These are phyloP conservation scores for Nicator chloris DNA, from an alignment of 2,113 vertebrate species.

Conservation along the genomic window DNA sequence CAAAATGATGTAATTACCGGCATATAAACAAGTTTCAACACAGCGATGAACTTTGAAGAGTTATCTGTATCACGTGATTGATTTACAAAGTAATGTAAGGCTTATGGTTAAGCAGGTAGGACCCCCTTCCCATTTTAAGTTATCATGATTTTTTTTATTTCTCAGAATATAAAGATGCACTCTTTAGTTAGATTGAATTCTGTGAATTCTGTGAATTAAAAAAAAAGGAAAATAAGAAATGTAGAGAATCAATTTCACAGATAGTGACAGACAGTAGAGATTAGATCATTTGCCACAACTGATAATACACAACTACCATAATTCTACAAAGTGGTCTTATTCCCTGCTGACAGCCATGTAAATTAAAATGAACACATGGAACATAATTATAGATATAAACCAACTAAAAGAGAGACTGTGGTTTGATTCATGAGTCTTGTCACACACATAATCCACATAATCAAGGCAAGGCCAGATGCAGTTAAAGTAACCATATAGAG, in stretches of 20 bases:
- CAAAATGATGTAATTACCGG: neutral
- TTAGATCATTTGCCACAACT: conserved; percentile 19
- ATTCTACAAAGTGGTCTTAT: neutral
- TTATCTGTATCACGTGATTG: neutral
- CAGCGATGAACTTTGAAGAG: neutral
- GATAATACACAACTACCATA: neutral
- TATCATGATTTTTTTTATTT: neutral
- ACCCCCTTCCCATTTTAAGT: neutral
- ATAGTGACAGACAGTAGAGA: neutral
- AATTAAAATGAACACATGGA: conserved; percentile 11
- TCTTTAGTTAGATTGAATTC: neutral
- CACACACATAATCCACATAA: neutral
- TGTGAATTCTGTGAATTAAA: too few relatives aligned
- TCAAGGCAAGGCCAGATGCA: neutral
- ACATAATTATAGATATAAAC: neutral
- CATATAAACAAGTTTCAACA: neutral
- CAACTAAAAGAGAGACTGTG: neutral
- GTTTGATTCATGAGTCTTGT: neutral
- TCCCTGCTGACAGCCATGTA: neutral
- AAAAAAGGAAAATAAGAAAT: neutral
- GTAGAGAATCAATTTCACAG: conserved; percentile 8
- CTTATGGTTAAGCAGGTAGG: neutral
- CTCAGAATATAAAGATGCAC: neutral
- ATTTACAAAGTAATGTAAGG: neutral
- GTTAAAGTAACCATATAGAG: neutral